Conservation (phyloP, 2,113 vertebrate species). For the Periophthalmodon schlosseri region DNA sequence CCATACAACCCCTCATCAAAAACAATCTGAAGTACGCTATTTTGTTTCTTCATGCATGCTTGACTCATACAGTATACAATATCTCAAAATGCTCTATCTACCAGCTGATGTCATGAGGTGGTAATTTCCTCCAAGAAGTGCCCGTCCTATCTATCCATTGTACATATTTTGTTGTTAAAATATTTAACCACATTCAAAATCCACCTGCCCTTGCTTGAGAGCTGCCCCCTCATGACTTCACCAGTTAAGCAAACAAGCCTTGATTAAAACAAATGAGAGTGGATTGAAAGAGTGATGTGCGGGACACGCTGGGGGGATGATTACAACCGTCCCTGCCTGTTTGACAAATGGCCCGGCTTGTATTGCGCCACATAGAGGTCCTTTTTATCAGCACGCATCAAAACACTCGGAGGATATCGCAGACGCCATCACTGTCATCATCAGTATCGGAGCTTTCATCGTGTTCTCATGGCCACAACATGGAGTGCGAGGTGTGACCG, state of each 20-base stretch:
- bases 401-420: conserved; percentile 72
- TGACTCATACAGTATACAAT: too few relatives aligned
- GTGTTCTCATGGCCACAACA: conserved; percentile 21
- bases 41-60: too few relatives aligned
- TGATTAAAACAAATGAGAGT: conserved; percentile 85
- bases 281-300: conserved; percentile 83
- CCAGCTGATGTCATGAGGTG: too few relatives aligned
- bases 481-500: conserved; percentile 15
- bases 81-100: too few relatives aligned
- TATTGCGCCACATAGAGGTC: conserved; percentile 72
- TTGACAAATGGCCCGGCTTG: conserved; percentile 81
- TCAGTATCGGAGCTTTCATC: conserved; percentile 51
- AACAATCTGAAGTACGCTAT: too few relatives aligned
- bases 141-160: not conserved
- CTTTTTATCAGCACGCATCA: conserved; percentile 80
- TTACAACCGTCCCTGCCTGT: conserved; percentile 80
- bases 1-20: too few relatives aligned
- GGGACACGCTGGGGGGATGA: conserved; percentile 76
- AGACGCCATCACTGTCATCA: conserved; percentile 62
- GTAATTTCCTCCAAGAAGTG: too few relatives aligned
- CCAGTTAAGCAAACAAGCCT: conserved; percentile 77
- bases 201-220: conserved; percentile 18
- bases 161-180: not conserved
- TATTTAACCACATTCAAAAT: too few relatives aligned
- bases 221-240: conserved; percentile 77